Conservation (phyloP, 2,113 vertebrate species). For the Cyanoderma ruficeps region DNA sequence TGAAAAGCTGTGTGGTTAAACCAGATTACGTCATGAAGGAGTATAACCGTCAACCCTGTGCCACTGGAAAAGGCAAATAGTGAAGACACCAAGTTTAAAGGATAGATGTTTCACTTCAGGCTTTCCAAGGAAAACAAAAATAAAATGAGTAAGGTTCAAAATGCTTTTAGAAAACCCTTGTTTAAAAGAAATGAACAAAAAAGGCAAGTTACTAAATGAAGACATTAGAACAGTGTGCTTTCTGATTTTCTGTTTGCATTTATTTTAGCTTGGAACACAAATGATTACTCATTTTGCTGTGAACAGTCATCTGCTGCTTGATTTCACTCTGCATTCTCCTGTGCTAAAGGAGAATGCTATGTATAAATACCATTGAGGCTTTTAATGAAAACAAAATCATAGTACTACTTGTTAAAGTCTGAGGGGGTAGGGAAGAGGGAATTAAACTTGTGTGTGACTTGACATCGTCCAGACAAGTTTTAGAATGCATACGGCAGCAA, state of each 20-base stretch:
- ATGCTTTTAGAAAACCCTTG: not conserved
- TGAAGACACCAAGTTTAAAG: not conserved
- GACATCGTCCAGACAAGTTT: slow-evolving; percentile 2
- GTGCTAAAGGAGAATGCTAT: not conserved
- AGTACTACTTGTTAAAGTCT: slow-evolving; percentile 17
- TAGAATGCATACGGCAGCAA: not conserved
- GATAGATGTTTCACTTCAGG: not conserved
- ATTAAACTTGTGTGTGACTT: slow-evolving; percentile 36
- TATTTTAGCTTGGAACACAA: slow-evolving; percentile 23
- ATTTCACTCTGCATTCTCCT: slow-evolving; percentile 40
- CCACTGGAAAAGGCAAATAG: not conserved
- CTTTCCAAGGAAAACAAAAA: slow-evolving; percentile 39
- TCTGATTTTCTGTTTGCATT: slow-evolving; percentile 1
- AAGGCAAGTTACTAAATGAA: not conserved
- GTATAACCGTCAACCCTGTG: not conserved
- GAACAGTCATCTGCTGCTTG: slow-evolving; percentile 2
- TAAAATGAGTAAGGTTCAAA: not conserved
- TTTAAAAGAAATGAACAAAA: not conserved
- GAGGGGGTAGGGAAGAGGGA: not conserved
- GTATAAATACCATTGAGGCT: not conserved
- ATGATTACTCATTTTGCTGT: slow-evolving; percentile 1
- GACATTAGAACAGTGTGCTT: not conserved
- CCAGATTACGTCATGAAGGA: not conserved
- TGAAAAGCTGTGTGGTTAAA: slow-evolving; percentile 27
- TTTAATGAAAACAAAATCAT: slow-evolving; percentile 24